Conservation (phyloP, 2,797 vertebrate genomes). For the Luscinia megarhynchos region DNA sequence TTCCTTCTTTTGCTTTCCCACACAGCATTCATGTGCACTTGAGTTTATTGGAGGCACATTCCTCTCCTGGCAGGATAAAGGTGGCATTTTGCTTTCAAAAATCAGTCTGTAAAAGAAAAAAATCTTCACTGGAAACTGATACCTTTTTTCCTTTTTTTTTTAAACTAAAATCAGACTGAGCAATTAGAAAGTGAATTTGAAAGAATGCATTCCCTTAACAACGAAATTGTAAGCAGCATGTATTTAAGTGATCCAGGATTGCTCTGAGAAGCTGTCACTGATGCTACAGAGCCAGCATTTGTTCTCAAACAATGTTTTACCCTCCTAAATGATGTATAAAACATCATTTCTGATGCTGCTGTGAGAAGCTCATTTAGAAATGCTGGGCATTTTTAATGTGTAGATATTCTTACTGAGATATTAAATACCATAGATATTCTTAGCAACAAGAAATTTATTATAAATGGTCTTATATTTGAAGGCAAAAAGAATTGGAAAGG, state of each 20-base stretch:
- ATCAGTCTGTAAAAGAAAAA: neutral
- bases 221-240: neutral
- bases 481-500: neutral
- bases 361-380: neutral
- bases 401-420: neutral
- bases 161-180: neutral
- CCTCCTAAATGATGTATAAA: neutral
- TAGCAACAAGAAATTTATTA: neutral
- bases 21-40: neutral
- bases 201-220: neutral
- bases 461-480: neutral
- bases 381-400: neutral
- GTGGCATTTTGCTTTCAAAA: conserved; percentile 12
- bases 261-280: neutral
- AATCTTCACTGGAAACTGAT: neutral
- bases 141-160: neutral
- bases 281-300: neutral
- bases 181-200: neutral
- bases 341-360: neutral
- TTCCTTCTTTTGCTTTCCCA: conserved; percentile 49
- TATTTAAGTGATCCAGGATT: neutral
- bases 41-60: neutral
- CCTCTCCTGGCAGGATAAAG: neutral
- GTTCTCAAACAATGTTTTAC: neutral
- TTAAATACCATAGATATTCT: neutral